Percentiles rank a stretch among this genome's conserved stretches.
phyloP scores from a whole-genome alignment of 2,797 vertebrate species.

The Myotis vivesi region DNA sequence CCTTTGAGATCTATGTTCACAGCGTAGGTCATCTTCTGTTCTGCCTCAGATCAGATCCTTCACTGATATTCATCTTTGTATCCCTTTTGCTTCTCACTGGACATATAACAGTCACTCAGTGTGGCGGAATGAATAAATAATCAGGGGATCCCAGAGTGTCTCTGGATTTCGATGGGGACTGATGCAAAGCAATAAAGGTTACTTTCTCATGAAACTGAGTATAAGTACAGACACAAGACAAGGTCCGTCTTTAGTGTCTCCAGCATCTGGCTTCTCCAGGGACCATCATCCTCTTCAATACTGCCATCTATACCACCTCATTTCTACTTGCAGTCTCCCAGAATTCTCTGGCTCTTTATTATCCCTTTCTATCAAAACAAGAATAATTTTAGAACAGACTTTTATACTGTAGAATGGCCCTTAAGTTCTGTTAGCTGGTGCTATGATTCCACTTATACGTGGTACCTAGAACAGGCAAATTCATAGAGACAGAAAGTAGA shows the following conservation, averaged over 20 bases:
- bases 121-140: not conserved
- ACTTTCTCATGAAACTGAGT: not conserved
- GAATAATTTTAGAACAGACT: not conserved
- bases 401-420: not conserved
- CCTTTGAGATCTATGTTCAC: not conserved
- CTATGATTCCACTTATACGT: not conserved
- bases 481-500: not conserved
- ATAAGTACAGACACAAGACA: not conserved
- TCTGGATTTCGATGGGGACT: not conserved
- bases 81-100: not conserved
- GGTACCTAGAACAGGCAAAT: not conserved
- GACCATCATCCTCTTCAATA: not conserved
- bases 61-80: not conserved
- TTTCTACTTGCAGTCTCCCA: not conserved
- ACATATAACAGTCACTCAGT: not conserved
- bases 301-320: too few relatives aligned
- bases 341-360: not conserved
- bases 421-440: not conserved
- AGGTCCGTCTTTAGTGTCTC: not conserved
- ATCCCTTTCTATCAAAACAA: not conserved
- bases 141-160: not conserved
- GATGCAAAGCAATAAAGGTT: not conserved
- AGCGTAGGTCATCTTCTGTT: not conserved
- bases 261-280: not conserved
- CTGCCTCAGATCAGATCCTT: not conserved